A percentile compares a stretch with the other conserved stretches of the same genome.
phyloP scores from a whole-genome alignment of 2,113 vertebrate species.

The Carlito syrichta region DNA sequence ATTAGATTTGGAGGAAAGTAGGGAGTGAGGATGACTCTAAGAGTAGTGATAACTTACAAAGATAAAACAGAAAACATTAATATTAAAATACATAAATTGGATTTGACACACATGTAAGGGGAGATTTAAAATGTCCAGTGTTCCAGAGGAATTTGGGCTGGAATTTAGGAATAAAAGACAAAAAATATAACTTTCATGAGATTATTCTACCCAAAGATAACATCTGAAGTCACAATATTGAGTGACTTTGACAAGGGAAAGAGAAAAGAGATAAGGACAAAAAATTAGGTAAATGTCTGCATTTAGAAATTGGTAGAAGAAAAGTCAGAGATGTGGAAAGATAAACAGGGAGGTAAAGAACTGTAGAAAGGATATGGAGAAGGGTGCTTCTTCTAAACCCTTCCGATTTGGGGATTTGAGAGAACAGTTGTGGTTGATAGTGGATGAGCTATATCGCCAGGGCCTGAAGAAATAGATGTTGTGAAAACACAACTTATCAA shows the following conservation, averaged over 20 bases:
- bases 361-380: not conserved
- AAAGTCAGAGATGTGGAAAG: not conserved
- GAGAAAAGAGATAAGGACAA: not conserved
- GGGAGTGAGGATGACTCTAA: not conserved
- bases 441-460: not conserved
- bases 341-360: not conserved
- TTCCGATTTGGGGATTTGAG: not conserved
- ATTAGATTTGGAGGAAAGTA: not conserved
- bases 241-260: not conserved
- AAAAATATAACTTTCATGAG: not conserved
- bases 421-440: not conserved
- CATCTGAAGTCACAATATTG: not conserved
- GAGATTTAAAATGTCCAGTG: not conserved
- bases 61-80: not conserved
- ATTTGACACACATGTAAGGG: not conserved
- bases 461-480: not conserved
- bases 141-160: not conserved
- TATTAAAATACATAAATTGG: not conserved
- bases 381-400: not conserved
- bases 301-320: not conserved
- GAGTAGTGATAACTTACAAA: not conserved
- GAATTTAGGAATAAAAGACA: not conserved
- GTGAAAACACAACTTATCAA: not conserved
- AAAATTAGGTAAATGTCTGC: not conserved
- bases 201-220: not conserved